These are phyloP conservation scores for Rhagoletis pomonella DNA, from an alignment of 1,140 invertebrate genomes.

Conservation along the genomic window DNA sequence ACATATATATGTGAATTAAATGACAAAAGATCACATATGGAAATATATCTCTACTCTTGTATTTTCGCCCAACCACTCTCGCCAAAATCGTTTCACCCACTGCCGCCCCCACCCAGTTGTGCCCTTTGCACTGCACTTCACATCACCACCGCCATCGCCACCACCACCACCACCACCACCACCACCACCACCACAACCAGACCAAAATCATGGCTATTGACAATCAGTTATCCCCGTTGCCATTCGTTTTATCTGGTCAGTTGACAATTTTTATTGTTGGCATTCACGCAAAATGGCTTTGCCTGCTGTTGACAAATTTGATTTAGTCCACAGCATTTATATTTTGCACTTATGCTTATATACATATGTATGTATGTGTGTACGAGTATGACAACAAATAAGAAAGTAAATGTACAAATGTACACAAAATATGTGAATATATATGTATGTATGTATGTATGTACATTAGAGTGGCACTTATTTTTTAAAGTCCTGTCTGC, in stretches of 20 bases:
- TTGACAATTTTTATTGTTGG: constrained; percentile 43
- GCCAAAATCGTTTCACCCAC: neutral
- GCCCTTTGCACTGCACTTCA: neutral
- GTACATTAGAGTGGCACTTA: too few species aligned
- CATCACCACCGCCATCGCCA: neutral
- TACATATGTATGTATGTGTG: neutral
- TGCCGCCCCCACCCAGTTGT: neutral
- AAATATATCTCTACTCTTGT: neutral
- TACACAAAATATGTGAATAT: neutral
- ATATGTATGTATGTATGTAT: too few species aligned
- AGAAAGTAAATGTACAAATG: neutral
- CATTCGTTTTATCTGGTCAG: constrained; percentile 26
- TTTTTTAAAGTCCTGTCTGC: too few species aligned
- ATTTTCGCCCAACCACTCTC: neutral
- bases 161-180: too few species aligned
- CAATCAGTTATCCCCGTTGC: constrained; percentile 31
- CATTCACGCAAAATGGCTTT: constrained; percentile 43
- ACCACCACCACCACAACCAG: too few species aligned
- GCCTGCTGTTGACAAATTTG: constrained; percentile 50
- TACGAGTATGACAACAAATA: neutral
- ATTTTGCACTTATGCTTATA: neutral
- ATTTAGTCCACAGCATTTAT: constrained; percentile 46
- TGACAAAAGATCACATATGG: too few species aligned
- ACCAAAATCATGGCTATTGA: neutral
- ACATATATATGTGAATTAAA: neutral